Conservation (phyloP, 2,797 vertebrate species). For the Sebastes aleutianus region DNA sequence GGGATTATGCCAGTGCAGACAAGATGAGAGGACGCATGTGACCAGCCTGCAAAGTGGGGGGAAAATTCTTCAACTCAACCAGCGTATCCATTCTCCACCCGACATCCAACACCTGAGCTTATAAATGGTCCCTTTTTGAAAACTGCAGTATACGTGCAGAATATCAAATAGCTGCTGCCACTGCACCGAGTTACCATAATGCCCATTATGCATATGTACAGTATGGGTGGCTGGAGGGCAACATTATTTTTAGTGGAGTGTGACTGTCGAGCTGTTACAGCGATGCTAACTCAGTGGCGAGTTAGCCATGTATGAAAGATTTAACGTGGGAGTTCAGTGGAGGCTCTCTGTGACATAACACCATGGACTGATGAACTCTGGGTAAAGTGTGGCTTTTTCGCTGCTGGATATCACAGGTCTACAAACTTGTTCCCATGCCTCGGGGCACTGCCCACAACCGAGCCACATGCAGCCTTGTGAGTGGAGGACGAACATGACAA, state of each 20-base stretch:
- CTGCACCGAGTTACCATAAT: constrained; percentile 21
- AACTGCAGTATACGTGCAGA: constrained; percentile 1
- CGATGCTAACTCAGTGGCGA: constrained; percentile 8
- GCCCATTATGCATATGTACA: constrained; percentile 24
- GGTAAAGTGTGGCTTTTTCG: constrained; percentile 35
- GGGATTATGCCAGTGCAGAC: constrained; percentile 61
- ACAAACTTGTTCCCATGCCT: constrained; percentile 18
- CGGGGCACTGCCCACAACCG: neutral
- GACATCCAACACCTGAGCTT: constrained; percentile 16
- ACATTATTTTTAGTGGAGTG: constrained; percentile 41
- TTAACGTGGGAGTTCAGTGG: constrained; percentile 38
- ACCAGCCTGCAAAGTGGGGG: constrained; percentile 70
- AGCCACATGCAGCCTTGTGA: neutral
- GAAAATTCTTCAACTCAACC: constrained; percentile 34
- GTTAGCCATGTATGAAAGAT: constrained; percentile 32
- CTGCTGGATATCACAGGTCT: constrained; percentile 38
- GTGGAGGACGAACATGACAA: neutral
- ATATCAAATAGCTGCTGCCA: constrained; percentile 24
- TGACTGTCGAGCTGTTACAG: constrained; percentile 26
- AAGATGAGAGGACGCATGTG: constrained; percentile 67
- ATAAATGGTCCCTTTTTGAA: constrained; percentile 17
- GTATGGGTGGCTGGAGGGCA: constrained; percentile 16
- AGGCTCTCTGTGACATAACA: constrained; percentile 28
- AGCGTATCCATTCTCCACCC: constrained; percentile 32
- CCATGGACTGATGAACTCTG: constrained; percentile 21